phyloP scores from a whole-genome alignment of 1,140 invertebrate genomes.

The Pseudomyrmex sp. region DNA sequence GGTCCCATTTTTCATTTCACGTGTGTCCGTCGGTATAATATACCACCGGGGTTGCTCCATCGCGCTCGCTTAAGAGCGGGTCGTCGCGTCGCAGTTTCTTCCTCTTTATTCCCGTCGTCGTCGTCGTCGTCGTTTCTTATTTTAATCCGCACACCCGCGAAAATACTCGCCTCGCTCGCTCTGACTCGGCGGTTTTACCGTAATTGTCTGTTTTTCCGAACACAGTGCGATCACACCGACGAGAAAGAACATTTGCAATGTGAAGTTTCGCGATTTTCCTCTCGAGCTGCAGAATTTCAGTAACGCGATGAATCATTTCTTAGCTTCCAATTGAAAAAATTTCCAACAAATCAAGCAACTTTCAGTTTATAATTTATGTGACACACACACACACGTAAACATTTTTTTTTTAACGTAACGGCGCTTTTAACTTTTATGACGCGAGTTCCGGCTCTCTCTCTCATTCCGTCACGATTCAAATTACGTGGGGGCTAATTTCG shows the following conservation, averaged over 20 bases:
- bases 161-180: neutral
- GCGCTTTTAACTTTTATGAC: constrained; percentile 10
- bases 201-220: constrained; percentile 42
- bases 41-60: constrained; percentile 33
- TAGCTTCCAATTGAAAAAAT: constrained; percentile 5
- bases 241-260: constrained; percentile 3
- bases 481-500: constrained; percentile 29
- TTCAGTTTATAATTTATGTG: constrained; percentile 2
- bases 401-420: neutral
- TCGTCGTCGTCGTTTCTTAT: neutral
- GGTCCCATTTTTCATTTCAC: constrained; percentile 66
- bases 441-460: neutral
- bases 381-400: neutral
- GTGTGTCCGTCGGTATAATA: constrained; percentile 55
- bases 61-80: constrained; percentile 32
- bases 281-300: constrained; percentile 10
- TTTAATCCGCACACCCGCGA: constrained; percentile 24
- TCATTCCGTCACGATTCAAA: constrained; percentile 10
- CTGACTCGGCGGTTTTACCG: constrained; percentile 18
- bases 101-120: constrained; percentile 15
- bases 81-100: constrained; percentile 22
- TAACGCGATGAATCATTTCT: constrained; percentile 15
- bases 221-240: neutral
- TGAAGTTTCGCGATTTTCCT: constrained; percentile 21
- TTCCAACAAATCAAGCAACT: constrained; percentile 20